Conservation (phyloP, 2,113 vertebrate genomes). For the Xiphophorus couchianus region DNA sequence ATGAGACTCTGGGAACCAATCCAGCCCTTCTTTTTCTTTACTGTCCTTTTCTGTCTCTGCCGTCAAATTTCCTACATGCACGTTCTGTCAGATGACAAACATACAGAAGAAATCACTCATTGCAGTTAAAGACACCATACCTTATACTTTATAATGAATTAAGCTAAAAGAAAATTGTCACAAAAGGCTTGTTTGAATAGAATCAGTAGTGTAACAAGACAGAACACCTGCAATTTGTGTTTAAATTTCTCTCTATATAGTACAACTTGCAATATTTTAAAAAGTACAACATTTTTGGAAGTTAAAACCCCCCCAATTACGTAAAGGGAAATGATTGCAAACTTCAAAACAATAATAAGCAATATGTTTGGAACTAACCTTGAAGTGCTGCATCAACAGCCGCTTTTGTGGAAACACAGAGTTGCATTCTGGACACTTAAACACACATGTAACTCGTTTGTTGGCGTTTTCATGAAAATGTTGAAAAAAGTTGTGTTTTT, state of each 20-base stretch:
- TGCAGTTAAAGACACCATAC: neutral
- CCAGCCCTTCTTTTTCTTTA: constrained; percentile 69
- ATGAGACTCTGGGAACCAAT: constrained; percentile 54
- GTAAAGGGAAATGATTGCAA: neutral
- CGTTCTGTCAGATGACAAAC: constrained; percentile 72
- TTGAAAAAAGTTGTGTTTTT: constrained; percentile 90
- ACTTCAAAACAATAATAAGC: neutral
- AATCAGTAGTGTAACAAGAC: neutral
- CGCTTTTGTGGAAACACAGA: constrained; percentile 92
- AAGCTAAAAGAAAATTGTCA: neutral
- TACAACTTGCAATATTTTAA: neutral
- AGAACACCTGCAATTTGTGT: neutral
- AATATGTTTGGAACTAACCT: constrained; percentile 80
- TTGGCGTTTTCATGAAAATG: constrained; percentile 92
- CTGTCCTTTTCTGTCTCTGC: constrained; percentile 78
- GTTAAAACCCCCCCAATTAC: neutral
- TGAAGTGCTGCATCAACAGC: constrained; percentile 91
- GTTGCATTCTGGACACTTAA: constrained; percentile 95
- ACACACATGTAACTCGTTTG: constrained; percentile 86
- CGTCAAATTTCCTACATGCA: constrained; percentile 83
- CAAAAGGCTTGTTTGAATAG: neutral
- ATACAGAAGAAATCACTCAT: neutral
- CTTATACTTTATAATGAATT: neutral
- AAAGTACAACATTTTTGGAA: neutral
- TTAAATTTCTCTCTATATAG: neutral